phyloP scores from a whole-genome alignment of 2,113 vertebrate species.

The Periophthalmodon schlosseri region DNA sequence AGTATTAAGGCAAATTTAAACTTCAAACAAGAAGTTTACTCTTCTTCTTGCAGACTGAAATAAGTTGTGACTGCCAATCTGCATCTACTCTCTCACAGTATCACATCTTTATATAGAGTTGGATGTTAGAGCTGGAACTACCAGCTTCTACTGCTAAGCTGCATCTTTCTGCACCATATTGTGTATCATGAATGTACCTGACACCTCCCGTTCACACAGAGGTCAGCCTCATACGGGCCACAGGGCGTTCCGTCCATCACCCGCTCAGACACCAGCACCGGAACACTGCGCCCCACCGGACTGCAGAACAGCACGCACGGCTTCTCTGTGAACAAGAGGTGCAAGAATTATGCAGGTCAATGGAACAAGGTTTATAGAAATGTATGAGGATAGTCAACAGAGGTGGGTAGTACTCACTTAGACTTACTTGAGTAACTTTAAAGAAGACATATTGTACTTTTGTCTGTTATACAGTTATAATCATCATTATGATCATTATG shows the following conservation, averaged over 20 bases:
- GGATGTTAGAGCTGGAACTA: neutral
- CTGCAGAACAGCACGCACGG: conserved; percentile 92
- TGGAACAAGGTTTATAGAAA: neutral
- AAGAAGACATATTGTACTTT: no score
- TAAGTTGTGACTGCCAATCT: no score
- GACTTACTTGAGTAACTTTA: no score
- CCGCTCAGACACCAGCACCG: conserved; percentile 85
- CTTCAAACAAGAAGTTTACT: no score
- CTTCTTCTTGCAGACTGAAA: no score
- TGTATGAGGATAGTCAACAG: neutral
- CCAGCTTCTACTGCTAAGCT: neutral
- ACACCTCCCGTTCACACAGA: conserved; percentile 94
- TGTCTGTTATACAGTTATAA: no score
- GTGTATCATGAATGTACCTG: conserved; percentile 75
- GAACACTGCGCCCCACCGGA: conserved; percentile 84
- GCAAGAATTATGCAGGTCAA: neutral
- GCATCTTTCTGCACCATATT: neutral
- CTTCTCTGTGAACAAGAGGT: conserved; percentile 78
- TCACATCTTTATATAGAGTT: no score
- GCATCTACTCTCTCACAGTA: no score
- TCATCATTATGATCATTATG: no score
- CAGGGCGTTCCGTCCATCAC: conserved; percentile 95
- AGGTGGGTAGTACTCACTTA: no score
- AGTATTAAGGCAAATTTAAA: no score
- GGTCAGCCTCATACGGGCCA: conserved; percentile 91